Base-by-base conservation (phyloP, 2,888 invertebrate species). In the Sphaeridia pumilis region DNA sequence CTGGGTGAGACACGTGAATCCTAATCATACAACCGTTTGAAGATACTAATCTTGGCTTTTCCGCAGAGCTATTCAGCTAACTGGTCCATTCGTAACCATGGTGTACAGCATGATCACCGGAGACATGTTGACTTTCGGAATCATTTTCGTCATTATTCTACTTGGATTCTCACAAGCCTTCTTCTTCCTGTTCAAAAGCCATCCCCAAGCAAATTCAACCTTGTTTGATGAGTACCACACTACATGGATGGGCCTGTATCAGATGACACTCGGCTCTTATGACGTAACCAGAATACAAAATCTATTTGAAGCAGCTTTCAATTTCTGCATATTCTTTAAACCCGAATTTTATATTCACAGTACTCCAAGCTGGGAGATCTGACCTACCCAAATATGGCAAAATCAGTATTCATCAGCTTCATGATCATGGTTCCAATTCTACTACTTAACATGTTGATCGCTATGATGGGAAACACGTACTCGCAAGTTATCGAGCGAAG, bases 381-480 rank as follows among this genome's bases (percentile, higher is more conserved):
- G 1, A 85, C 87, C 2, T 94, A 95, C 70, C 88, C 93, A 5
- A 84, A 84, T 61, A 74, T 97, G 58, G 87, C 90, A 24, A 95
- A 97, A 75, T 82, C 88, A 0, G 89, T 97, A n/a, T 98, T 98
- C 70, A 85, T 90, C 0, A 77, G 94, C 55, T 98, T 97, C 70
- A 95, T 97, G 93, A 88, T 98, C 52, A 84, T 97, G 65, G 93
- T 97, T 57, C 97, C 97, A 1, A 95, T 97, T 67, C 74, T 97
- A 46, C 74, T 97, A 67, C 78, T 97, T 14, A 59, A 59, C 80
- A 97, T 86, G 84, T 78, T 98, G 71, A 98, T 98, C 61, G 98
- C 98, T 59, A 98, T 97, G 97, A 98, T 98, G 97, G 97, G 97
- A 31, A 97, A 97, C 72, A 98, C 98, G 0, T 98, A 98, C 70